Evolutionary conservation across 2,888 invertebrate genomes (phyloP).

Genomic region (Xestobium rufovillosum): DNA sequence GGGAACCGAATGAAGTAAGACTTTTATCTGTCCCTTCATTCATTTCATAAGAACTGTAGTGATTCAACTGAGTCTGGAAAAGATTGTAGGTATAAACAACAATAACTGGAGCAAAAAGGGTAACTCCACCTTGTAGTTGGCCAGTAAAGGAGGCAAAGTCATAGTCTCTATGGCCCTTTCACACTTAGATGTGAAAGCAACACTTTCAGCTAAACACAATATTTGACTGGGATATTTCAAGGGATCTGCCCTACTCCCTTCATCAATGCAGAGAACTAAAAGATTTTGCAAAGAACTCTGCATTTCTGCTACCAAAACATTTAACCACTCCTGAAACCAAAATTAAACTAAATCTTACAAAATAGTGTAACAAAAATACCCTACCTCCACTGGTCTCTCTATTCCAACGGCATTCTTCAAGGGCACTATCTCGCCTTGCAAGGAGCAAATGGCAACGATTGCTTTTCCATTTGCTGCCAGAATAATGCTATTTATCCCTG

Average conservation of each 20-base stretch:
- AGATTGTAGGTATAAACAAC: constrained; percentile 19
- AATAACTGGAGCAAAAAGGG: constrained; percentile 26
- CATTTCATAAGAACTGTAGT: constrained; percentile 45
- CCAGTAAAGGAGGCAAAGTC: constrained; percentile 49
- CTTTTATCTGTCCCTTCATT: constrained; percentile 23
- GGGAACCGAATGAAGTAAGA: constrained; percentile 13
- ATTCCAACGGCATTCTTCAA: constrained; percentile 63
- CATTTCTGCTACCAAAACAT: constrained; percentile 76
- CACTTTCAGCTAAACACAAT: constrained; percentile 75
- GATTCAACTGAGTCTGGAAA: constrained; percentile 44
- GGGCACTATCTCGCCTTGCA: constrained; percentile 66
- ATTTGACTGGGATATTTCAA: constrained; percentile 68
- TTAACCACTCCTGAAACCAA: constrained; percentile 60
- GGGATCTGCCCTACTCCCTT: constrained; percentile 52
- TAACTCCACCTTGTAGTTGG: constrained; percentile 43
- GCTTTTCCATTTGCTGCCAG: constrained; percentile 48
- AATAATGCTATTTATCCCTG: constrained; percentile 74
- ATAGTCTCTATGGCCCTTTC: constrained; percentile 71
- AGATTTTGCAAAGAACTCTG: constrained; percentile 64
- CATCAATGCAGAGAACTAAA: constrained; percentile 51
- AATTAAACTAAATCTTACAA: constrained; percentile 3
- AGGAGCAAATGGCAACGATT: constrained; percentile 60
- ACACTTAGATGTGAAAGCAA: constrained; percentile 75
- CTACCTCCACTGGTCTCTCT: constrained; percentile 69
- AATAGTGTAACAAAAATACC: constrained; percentile 4